Evolutionary conservation across 2,797 vertebrate species (phyloP).

Genomic region (Tolypeutes matacus): DNA sequence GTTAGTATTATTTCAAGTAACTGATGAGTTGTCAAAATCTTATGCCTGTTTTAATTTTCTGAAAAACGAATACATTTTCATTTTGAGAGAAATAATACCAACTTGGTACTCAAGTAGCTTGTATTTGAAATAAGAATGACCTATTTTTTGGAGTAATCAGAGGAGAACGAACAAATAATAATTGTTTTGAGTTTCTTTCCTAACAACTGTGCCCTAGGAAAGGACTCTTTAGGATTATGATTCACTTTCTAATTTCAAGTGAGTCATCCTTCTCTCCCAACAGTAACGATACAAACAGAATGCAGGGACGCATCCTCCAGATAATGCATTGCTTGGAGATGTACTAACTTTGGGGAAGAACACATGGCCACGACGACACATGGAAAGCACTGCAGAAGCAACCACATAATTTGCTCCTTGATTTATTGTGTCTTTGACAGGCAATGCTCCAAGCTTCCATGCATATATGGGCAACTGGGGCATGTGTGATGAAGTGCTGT

Average conservation of each 20-base stretch:
- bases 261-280: conserved; percentile 54
- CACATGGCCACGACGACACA: conserved; percentile 53
- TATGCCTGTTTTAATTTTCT: not conserved
- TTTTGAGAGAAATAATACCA: not conserved
- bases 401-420: conserved; percentile 80
- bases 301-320: conserved; percentile 33
- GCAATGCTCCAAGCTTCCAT: conserved; percentile 76
- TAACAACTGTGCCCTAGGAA: not conserved
- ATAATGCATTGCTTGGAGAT: conserved; percentile 52
- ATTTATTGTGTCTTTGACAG: conserved; percentile 84
- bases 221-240: conserved; percentile 69
- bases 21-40: not conserved
- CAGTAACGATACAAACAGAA: conserved; percentile 76
- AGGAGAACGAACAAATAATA: not conserved
- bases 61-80: not conserved
- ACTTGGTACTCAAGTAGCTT: not conserved
- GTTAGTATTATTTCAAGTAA: not conserved
- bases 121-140: conserved; percentile 42
- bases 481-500: conserved; percentile 82
- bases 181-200: not conserved
- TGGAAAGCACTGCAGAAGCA: conserved; percentile 72
- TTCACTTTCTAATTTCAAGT: conserved; percentile 9
- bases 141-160: not conserved
- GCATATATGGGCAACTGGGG: conserved; percentile 81
- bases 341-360: conserved; percentile 70